Base-by-base conservation (phyloP, 2,113 vertebrate genomes). In the Pogonocichla stellata region DNA sequence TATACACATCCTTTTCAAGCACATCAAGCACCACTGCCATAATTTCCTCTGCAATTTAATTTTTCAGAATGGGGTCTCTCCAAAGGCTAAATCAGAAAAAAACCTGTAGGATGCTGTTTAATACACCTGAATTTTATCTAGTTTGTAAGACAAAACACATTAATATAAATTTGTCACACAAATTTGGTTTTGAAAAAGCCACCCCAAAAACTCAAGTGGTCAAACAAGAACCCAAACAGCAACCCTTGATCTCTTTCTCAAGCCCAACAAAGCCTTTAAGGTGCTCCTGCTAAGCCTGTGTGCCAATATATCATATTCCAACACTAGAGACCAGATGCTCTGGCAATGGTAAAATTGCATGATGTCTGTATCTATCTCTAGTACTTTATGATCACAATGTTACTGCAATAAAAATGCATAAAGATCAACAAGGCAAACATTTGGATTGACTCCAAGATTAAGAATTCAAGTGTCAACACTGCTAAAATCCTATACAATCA, bases 221-320 rank as follows among this genome's bases (percentile, higher is more conserved):
- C 45, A 73, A 85, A 66, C 6, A 43, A 56, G 33, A 56, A 80
- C 31, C 17, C 16, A 43, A 79, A 11, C 22, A 85, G 28, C 38
- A 57, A 18, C n/a, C 7, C 11, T 3, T 56, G 38, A 40, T 2
- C 2, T 33, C 28, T 80, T 23, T 70, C 29, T 47, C 0, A 0
- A 57, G 75, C 8, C 22, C 40, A 56, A 7, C 0, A 0, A 51
- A 84, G 25, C 24, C 36, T 80, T 38, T 14, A 3, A 70, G 51
- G 83, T 17, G 5, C 9, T 53, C 42, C 61, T 45, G 36, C 12
- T 65, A 40, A 69, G 64, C 20, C 48, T 9, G 7, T 3, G 38
- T 36, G 36, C 17, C 8, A 8, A 6, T 9, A 12, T 11, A 42
- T 6, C 42, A 62, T 10, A 42, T 8, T 8, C 43, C 34, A 24